phyloP scores from a whole-genome alignment of 2,113 vertebrate genomes.

The Etheostoma cragini region DNA sequence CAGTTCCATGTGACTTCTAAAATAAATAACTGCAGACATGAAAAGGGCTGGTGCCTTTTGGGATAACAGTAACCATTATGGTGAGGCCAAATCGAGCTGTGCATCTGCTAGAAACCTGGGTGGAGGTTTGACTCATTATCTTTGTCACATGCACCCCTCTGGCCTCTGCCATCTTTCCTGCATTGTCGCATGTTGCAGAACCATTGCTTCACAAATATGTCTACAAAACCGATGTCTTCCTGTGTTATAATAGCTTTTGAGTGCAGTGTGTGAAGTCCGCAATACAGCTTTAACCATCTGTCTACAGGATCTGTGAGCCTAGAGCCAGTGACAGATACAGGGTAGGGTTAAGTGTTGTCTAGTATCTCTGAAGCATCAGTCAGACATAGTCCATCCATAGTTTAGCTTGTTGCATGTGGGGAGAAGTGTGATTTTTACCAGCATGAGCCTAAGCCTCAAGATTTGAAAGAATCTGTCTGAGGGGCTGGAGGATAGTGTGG shows the following conservation, averaged over 20 bases:
- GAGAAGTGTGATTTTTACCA: slow-evolving; percentile 24
- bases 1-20: slow-evolving; percentile 18
- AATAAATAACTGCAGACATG: slow-evolving; percentile 43
- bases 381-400: slow-evolving; percentile 17
- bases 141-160: background rate
- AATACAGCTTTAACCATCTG: background rate
- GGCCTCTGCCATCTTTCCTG: slow-evolving; percentile 9
- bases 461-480: slow-evolving; percentile 6
- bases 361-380: slow-evolving; percentile 32
- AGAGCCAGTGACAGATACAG: slow-evolving; percentile 23
- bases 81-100: background rate
- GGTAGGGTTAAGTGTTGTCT: slow-evolving; percentile 32
- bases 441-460: slow-evolving; percentile 2
- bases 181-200: background rate
- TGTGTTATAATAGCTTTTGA: background rate
- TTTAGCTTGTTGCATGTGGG: slow-evolving; percentile 18
- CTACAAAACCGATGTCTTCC: background rate
- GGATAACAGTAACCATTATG: slow-evolving; percentile 1
- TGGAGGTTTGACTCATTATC: background rate
- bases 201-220: background rate
- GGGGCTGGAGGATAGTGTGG: background rate
- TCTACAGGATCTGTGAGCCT: slow-evolving; percentile 14
- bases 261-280: background rate
- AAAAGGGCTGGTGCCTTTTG: slow-evolving; percentile 5
- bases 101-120: slow-evolving; percentile 1